phyloP scores from a whole-genome alignment of 2,113 vertebrate genomes.

The Podarcis raffonei region DNA sequence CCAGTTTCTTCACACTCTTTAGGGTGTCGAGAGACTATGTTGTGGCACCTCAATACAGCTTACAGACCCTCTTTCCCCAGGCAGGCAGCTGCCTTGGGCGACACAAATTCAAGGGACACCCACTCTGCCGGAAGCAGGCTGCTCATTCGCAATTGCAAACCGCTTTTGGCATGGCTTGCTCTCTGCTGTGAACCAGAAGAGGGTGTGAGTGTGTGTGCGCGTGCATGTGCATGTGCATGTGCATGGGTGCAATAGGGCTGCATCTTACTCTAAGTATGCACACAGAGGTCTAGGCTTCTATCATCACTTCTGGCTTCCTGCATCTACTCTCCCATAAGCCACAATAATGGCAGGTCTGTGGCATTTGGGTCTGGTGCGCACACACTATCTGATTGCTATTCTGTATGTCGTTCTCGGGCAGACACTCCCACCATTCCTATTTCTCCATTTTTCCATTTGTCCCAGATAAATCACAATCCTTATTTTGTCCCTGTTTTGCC shows the following conservation, averaged over 20 bases:
- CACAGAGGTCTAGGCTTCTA: not conserved
- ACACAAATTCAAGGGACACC: not conserved
- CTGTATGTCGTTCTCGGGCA: too few relatives aligned
- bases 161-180: too few relatives aligned
- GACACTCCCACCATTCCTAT: too few relatives aligned
- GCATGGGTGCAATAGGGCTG: too few relatives aligned
- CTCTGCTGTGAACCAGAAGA: not conserved
- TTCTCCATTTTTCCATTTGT: too few relatives aligned
- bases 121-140: too few relatives aligned
- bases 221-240: too few relatives aligned
- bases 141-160: not conserved
- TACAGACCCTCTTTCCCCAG: not conserved
- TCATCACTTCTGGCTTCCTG: not conserved
- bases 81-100: not conserved
- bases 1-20: not conserved
- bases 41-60: not conserved
- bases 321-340: not conserved
- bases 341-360: not conserved
- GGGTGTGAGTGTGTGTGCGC: too few relatives aligned
- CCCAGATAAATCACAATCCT: too few relatives aligned
- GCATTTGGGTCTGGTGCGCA: not conserved
- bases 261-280: not conserved
- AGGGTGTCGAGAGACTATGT: not conserved
- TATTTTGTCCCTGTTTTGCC: too few relatives aligned
- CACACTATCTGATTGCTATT: too few relatives aligned